These are phyloP conservation scores for Stenolophus ochropezus DNA, from an alignment of 2,888 invertebrate genomes.

Conservation along the genomic window DNA sequence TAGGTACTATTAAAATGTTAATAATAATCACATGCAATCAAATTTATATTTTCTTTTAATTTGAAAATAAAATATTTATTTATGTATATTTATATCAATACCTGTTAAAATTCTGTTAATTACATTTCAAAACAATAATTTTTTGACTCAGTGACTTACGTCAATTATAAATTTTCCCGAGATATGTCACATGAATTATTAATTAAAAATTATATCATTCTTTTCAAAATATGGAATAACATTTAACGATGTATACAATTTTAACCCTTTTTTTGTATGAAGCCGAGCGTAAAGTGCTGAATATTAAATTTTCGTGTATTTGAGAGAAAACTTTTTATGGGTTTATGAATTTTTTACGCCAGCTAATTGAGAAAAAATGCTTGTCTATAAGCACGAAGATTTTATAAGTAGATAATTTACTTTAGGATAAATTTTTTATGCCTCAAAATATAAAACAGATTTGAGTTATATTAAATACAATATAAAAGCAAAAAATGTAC, in stretches of 20 bases:
- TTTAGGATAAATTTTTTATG: too few species aligned
- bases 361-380: too few species aligned
- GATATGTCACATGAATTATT: neutral
- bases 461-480: too few species aligned
- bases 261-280: constrained; percentile 3
- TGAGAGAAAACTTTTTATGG: constrained; percentile 14
- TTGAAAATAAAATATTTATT: too few species aligned
- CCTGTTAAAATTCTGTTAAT: neutral
- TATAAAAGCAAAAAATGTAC: too few species aligned
- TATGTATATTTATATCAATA: too few species aligned
- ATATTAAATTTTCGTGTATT: constrained; percentile 7
- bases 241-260: constrained; percentile 7
- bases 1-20: too few species aligned
- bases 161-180: neutral
- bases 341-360: neutral
- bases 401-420: too few species aligned
- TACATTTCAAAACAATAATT: neutral
- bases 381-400: too few species aligned
- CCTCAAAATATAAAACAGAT: too few species aligned
- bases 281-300: neutral
- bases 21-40: too few species aligned
- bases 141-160: neutral
- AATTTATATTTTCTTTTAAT: too few species aligned
- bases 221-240: neutral
- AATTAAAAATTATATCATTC: constrained; percentile 8